These are phyloP conservation scores for Sebastes iracundus DNA, from an alignment of 2,797 vertebrate species.

Conservation along the genomic window DNA sequence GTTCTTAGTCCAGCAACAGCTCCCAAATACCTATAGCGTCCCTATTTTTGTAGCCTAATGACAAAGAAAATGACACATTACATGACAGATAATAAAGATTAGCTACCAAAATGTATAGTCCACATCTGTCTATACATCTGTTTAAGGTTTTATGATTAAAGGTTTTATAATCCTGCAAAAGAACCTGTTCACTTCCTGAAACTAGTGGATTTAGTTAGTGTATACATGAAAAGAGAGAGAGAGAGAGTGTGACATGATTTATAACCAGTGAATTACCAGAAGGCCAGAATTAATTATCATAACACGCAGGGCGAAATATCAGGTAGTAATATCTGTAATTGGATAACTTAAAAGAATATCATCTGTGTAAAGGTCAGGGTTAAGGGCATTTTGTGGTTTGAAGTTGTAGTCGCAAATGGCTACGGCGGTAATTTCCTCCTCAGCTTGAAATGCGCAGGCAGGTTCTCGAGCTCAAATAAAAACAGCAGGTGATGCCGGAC, in stretches of 20 bases:
- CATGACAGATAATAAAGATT: neutral
- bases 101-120: neutral
- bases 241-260: neutral
- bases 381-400: slow-evolving; percentile 9
- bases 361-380: slow-evolving; percentile 7
- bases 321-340: neutral
- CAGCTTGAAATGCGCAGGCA: slow-evolving; percentile 25
- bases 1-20: neutral
- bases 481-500: slow-evolving; percentile 17
- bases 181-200: neutral
- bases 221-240: neutral
- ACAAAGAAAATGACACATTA: neutral
- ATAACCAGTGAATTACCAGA: neutral
- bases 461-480: slow-evolving; percentile 16
- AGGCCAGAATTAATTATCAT: neutral
- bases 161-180: neutral
- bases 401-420: slow-evolving; percentile 15
- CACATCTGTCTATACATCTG: neutral
- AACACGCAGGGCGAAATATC: neutral
- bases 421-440: slow-evolving; percentile 10
- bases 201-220: neutral
- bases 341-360: neutral
- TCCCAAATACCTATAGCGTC: neutral
- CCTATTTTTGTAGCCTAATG: no score
- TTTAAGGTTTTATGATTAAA: neutral